These are phyloP conservation scores for Buathra laborator DNA, from an alignment of 2,888 invertebrate species.

Conservation along the genomic window DNA sequence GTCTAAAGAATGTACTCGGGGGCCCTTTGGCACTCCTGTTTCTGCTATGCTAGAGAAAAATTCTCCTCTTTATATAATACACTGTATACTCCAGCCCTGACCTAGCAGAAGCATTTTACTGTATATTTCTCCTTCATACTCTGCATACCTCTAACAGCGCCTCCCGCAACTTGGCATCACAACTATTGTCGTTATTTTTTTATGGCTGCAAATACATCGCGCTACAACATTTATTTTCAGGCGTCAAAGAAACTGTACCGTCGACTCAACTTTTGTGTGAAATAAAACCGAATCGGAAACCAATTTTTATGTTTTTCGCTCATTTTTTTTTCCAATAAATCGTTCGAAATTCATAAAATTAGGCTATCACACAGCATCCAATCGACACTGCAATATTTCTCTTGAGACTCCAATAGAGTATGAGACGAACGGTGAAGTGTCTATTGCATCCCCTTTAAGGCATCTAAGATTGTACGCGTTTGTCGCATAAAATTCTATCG, in stretches of 20 bases:
- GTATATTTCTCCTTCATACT: constrained; percentile 17
- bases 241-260: not conserved
- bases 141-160: not conserved
- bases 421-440: not conserved
- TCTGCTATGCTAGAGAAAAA: constrained; percentile 30
- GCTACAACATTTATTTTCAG: not conserved
- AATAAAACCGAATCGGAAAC: too few relatives aligned
- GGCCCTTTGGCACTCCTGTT: constrained; percentile 30
- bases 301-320: too few relatives aligned
- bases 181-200: not conserved
- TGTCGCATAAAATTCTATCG: not conserved
- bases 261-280: not conserved
- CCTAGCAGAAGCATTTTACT: constrained; percentile 14
- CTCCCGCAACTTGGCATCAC: not conserved
- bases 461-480: not conserved
- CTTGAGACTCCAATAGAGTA: not conserved
- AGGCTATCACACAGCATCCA: not conserved
- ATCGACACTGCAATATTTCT: not conserved
- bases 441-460: not conserved
- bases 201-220: not conserved
- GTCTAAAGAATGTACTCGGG: constrained; percentile 53
- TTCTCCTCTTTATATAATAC: constrained; percentile 44
- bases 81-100: constrained; percentile 20
- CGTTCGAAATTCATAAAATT: too few relatives aligned
- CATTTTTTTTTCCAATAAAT: too few relatives aligned